Conservation (phyloP, 1,140 invertebrate genomes). For the Leptinotarsa defecta region DNA sequence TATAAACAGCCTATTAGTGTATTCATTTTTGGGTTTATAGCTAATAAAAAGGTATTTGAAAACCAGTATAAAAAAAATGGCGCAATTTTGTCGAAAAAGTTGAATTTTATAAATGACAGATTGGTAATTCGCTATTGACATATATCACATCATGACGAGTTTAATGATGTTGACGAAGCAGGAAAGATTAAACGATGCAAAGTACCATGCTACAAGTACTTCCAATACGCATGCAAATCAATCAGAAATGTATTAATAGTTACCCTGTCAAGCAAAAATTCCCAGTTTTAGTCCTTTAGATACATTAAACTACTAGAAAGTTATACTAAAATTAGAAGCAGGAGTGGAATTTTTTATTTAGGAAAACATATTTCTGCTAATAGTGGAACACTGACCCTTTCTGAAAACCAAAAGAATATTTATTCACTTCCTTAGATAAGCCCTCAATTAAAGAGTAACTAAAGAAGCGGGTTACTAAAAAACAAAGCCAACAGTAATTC, state of each 20-base stretch:
- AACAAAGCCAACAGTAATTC: not conserved
- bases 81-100: too few relatives aligned
- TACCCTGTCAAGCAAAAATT: not conserved
- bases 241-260: not conserved
- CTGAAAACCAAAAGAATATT: conserved; percentile 31
- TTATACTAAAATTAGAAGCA: too few relatives aligned
- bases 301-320: too few relatives aligned
- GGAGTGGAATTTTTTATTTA: conserved; percentile 15
- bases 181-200: too few relatives aligned
- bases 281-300: not conserved
- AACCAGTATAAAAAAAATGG: too few relatives aligned
- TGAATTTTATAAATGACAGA: too few relatives aligned
- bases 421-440: not conserved
- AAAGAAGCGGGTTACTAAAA: not conserved
- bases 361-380: conserved; percentile 29
- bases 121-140: too few relatives aligned
- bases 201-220: not conserved
- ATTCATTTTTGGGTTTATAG: too few relatives aligned
- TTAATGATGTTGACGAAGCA: too few relatives aligned
- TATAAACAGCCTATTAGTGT: too few relatives aligned
- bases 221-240: not conserved
- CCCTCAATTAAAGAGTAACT: not conserved
- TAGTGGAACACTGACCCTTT: conserved; percentile 14
- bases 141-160: too few relatives aligned
- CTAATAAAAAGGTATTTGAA: too few relatives aligned